These are phyloP conservation scores for Pseudorasbora parva DNA, from an alignment of 2,113 vertebrate genomes.

Conservation along the genomic window DNA sequence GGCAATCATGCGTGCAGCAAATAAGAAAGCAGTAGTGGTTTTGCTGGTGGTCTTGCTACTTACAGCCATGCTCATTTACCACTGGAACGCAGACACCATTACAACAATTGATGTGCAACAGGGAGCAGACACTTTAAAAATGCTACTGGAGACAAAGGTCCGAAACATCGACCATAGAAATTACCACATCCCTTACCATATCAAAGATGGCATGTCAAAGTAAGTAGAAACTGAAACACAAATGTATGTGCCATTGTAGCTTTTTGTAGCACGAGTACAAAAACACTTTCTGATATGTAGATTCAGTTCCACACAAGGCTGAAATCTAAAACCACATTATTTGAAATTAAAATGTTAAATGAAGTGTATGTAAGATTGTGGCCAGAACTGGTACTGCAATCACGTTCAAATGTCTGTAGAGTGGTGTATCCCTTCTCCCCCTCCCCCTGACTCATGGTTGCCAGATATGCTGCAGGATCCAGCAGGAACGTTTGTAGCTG, in stretches of 20 bases:
- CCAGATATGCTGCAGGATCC: no score
- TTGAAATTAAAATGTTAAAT: neutral
- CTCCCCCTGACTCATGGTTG: no score
- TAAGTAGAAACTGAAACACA: constrained; percentile 54
- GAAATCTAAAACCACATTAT: neutral
- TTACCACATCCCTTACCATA: constrained; percentile 58
- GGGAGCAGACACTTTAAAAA: constrained; percentile 26
- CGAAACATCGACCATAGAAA: constrained; percentile 28
- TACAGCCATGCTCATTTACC: constrained; percentile 24
- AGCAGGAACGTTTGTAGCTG: no score
- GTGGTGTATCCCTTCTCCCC: no score
- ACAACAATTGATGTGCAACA: constrained; percentile 54
- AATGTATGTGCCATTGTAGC: no score
- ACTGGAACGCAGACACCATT: constrained; percentile 42
- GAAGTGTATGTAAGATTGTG: no score
- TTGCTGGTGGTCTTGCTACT: constrained; percentile 52
- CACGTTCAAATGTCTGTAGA: no score
- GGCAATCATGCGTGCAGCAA: constrained; percentile 62
- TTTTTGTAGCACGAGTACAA: no score
- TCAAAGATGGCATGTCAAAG: constrained; percentile 67
- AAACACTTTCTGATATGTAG: no score
- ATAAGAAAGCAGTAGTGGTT: constrained; percentile 54
- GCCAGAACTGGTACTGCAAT: no score
- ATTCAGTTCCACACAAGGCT: neutral
- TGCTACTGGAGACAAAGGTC: constrained; percentile 42